These are phyloP conservation scores for Piprites chloris DNA, from an alignment of 2,113 vertebrate species.

Conservation along the genomic window DNA sequence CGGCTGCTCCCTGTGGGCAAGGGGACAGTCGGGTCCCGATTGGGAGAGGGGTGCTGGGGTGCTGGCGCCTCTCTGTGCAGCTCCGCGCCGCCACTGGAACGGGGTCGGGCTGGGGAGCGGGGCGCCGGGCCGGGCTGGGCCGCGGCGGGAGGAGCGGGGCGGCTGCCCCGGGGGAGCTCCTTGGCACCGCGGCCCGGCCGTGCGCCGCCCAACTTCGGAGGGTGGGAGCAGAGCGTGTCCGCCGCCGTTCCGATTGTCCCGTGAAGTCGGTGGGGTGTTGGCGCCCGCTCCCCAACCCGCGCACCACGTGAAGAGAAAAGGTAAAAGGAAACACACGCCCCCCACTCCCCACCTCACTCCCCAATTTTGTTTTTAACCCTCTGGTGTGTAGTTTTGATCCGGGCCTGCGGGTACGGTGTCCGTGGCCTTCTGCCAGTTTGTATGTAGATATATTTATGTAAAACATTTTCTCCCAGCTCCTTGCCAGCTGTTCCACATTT, in stretches of 20 bases:
- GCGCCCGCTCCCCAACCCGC: neutral
- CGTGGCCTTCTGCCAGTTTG: conserved; percentile 76
- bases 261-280: neutral
- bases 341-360: neutral
- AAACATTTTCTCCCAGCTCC: conserved; percentile 86
- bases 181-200: neutral
- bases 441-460: conserved; percentile 87
- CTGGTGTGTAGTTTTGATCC: neutral
- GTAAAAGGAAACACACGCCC: neutral
- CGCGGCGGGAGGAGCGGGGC: neutral
- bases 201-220: neutral
- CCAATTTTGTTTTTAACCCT: neutral
- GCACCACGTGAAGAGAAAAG: neutral
- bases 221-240: neutral
- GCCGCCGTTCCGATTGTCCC: neutral
- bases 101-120: neutral
- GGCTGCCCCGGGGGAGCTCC: neutral
- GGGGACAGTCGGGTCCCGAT: neutral
- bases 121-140: neutral
- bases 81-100: neutral
- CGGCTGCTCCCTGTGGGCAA: neutral
- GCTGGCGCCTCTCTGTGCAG: neutral
- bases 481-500: conserved; percentile 91
- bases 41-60: neutral
- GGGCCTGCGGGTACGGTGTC: conserved; percentile 27